phyloP scores from a whole-genome alignment of 2,797 vertebrate genomes.

The Tympanoctomys barrerae region DNA sequence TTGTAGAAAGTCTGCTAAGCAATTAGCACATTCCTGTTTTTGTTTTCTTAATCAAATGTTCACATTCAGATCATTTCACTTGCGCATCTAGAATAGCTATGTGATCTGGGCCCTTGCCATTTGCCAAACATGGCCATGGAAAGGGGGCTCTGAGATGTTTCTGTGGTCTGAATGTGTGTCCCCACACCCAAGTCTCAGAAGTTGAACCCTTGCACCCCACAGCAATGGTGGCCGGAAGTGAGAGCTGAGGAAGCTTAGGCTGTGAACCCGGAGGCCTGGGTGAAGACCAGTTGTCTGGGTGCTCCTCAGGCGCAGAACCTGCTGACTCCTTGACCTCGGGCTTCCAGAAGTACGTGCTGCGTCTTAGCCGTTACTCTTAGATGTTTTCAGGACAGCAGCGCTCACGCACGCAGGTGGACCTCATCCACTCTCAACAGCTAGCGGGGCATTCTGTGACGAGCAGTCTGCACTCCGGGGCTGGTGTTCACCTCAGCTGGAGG shows the following conservation, averaged over 20 bases:
- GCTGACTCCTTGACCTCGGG: neutral
- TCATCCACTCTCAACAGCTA: too few species aligned
- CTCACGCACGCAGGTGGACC: too few species aligned
- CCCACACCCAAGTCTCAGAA: neutral
- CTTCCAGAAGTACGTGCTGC: neutral
- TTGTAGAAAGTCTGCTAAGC: neutral
- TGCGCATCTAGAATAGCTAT: neutral
- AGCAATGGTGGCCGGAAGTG: neutral
- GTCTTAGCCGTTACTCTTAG: neutral
- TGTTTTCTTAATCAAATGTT: neutral
- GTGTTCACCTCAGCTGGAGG: neutral
- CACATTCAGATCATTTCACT: neutral
- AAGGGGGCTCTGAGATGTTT: neutral
- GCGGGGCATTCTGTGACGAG: neutral
- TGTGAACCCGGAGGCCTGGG: too few species aligned
- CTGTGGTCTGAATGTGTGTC: neutral
- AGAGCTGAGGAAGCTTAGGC: fast-evolving
- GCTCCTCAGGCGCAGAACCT: neutral
- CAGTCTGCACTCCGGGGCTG: fast-evolving
- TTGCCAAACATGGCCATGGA: neutral
- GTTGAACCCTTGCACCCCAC: neutral
- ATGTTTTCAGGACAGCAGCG: neutral
- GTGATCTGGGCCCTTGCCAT: neutral
- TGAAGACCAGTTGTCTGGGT: too few species aligned
- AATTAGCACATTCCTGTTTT: neutral